Evolutionary conservation across 2,113 vertebrate genomes (phyloP), one percentile per base, ranked within the genome.

Genomic region (Notothenia rossii): DNA sequence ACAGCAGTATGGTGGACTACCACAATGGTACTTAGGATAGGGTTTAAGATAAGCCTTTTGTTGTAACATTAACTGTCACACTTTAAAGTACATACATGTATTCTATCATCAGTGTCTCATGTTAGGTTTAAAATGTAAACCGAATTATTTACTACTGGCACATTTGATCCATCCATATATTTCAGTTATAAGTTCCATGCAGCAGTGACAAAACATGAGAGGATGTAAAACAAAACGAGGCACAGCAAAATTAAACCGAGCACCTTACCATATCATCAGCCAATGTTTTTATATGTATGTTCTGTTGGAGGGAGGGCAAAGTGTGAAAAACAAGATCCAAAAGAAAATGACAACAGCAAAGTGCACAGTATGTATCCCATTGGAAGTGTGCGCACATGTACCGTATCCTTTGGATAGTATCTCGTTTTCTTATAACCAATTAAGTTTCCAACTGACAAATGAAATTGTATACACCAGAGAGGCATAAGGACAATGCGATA

Each of bases 271-370:
- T 95, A 94, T 99, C 98, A 95, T 99, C 98, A 95, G 98, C 98
- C 98, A 99, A 97, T 96, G 98, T 98, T 99, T 99, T 99, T 94
- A 99, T 99, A 93, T 99, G 97, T 96, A 99, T 97, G 94, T 99
- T 99, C 98, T 99, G 98, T 96, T 96, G 94, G 95, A 97, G 95
- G 93, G 94, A 97, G 95, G 94, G 94, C 84, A 93, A 81, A 94
- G 83, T 81, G 73, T 93, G 85, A 96, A 94, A 93, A 94, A 95
- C 92, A 87, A 95, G 29, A 94, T 79, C 95, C 88, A 95, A 89
- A 86, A 91, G 85, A 88, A 94, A 90, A 84, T 70, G 87, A 89
- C 64, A 92, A 85, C 81, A n/a, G 68, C 43, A 78, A 83, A 91
- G 83, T 84, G 86, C 48, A 66, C 65, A 64, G 72, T 46, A 75